Conservation (phyloP, 30 jellyfish, hydroid and myxozoan species). For the Rhopilema esculentum region DNA sequence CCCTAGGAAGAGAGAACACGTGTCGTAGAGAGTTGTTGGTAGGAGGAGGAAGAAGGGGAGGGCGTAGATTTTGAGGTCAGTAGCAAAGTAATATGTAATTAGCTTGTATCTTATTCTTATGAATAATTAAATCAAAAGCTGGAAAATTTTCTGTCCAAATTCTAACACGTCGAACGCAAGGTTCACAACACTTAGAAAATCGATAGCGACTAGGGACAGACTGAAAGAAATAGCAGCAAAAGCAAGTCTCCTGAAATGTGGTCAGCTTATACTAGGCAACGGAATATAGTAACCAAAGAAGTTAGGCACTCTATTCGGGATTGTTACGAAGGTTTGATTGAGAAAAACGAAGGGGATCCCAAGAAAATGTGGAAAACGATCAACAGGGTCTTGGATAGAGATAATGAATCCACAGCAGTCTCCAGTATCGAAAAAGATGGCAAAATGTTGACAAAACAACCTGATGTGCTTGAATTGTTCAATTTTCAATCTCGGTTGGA, state of each 20-base stretch:
- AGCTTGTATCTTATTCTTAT: too few relatives aligned
- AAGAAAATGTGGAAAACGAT: slow-evolving; percentile 57
- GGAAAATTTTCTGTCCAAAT: too few relatives aligned
- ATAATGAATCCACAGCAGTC: slow-evolving; percentile 18
- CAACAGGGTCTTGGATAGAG: slow-evolving; percentile 18
- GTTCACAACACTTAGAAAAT: too few relatives aligned
- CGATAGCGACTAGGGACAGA: slow-evolving; percentile 67
- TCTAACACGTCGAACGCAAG: too few relatives aligned
- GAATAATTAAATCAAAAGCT: too few relatives aligned
- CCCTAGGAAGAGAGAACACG: too few relatives aligned
- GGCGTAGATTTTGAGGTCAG: too few relatives aligned
- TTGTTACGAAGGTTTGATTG: slow-evolving; percentile 49
- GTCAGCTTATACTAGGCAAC: slow-evolving; percentile 59
- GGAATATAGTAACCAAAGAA: slow-evolving; percentile 50
- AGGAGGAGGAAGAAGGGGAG: too few relatives aligned
- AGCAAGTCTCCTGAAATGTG: slow-evolving; percentile 60
- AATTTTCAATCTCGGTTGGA: slow-evolving; percentile 35
- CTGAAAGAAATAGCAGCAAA: slow-evolving; percentile 48
- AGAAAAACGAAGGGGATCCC: slow-evolving; percentile 43
- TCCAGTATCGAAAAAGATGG: slow-evolving; percentile 14
- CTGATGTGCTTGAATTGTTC: slow-evolving; percentile 25
- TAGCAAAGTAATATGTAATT: too few relatives aligned
- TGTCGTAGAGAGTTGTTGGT: too few relatives aligned
- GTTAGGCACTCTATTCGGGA: slow-evolving; percentile 33
- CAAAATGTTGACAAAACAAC: slow-evolving; percentile 21